These are phyloP conservation scores for Lepidurus couesii DNA, from an alignment of 1,140 invertebrate genomes.

Conservation along the genomic window DNA sequence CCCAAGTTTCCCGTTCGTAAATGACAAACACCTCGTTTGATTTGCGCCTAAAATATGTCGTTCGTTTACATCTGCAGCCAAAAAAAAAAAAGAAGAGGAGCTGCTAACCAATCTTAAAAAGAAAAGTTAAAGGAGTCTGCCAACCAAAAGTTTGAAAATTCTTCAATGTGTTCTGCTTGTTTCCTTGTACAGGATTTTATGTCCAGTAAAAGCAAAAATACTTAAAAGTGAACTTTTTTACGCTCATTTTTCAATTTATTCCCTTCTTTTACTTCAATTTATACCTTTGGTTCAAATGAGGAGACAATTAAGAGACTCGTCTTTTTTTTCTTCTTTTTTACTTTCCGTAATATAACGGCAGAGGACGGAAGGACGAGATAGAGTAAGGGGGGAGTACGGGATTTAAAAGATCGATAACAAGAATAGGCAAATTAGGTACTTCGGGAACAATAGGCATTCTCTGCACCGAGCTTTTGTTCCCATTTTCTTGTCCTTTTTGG, in stretches of 20 bases:
- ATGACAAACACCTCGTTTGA: no score
- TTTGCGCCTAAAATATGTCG: no score
- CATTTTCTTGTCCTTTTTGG: neutral
- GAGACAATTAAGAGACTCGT: no score
- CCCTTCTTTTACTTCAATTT: neutral
- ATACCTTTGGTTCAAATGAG: no score
- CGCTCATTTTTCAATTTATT: neutral
- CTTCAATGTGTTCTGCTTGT: neutral
- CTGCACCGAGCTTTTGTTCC: neutral
- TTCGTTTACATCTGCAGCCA: no score
- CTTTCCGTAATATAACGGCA: neutral
- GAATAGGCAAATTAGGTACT: constrained; percentile 3
- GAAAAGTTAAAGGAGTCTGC: neutral
- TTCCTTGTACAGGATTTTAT: neutral
- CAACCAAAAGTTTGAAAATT: neutral
- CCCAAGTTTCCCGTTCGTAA: no score
- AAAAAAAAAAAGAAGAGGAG: no score
- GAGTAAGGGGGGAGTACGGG: neutral
- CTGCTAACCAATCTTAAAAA: no score
- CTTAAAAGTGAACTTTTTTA: neutral
- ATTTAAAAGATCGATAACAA: neutral
- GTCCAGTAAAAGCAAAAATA: neutral
- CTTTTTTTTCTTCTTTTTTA: no score
- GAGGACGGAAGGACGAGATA: neutral
- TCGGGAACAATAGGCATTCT: neutral